phyloP scores from a whole-genome alignment of 2,888 invertebrate species.

The Hydriomena furcata region DNA sequence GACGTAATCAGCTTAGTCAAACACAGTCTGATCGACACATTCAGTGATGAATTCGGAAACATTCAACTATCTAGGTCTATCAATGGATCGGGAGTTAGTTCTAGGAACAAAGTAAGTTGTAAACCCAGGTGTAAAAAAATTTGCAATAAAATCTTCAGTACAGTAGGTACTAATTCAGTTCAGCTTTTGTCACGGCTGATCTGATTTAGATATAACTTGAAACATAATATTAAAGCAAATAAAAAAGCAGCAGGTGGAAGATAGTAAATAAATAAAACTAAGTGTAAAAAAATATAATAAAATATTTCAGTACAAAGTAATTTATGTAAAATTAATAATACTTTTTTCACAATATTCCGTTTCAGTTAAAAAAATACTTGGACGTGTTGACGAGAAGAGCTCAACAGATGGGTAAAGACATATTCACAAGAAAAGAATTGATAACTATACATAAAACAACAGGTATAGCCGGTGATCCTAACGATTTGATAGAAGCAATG shows the following conservation, averaged over 20 bases:
- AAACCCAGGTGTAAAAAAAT: no score
- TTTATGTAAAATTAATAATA: no score
- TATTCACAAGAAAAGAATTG: constrained; percentile 90
- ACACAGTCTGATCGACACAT: constrained; percentile 90
- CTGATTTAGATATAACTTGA: no score
- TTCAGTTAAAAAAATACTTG: constrained; percentile 89
- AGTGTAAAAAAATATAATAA: neutral
- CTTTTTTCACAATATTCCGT: constrained; percentile 30
- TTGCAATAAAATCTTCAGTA: no score
- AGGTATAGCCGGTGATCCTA: constrained; percentile 86
- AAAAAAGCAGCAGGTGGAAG: no score
- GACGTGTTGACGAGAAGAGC: constrained; percentile 86
- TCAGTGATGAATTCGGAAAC: constrained; percentile 87
- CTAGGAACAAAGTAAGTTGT: constrained; percentile 83
- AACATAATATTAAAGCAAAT: no score
- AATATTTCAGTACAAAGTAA: no score
- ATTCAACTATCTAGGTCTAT: constrained; percentile 86
- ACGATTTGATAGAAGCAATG: constrained; percentile 88
- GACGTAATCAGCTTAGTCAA: constrained; percentile 94
- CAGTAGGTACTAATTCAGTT: no score
- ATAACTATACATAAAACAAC: constrained; percentile 87
- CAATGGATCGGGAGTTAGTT: constrained; percentile 89
- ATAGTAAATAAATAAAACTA: no score
- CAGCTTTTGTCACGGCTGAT: no score
- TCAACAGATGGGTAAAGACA: constrained; percentile 85